Percentiles rank a stretch among this genome's conserved stretches.
Conservation (phyloP, 30 jellyfish, hydroid and myxozoan genomes). For the Sanderia malayensis region DNA sequence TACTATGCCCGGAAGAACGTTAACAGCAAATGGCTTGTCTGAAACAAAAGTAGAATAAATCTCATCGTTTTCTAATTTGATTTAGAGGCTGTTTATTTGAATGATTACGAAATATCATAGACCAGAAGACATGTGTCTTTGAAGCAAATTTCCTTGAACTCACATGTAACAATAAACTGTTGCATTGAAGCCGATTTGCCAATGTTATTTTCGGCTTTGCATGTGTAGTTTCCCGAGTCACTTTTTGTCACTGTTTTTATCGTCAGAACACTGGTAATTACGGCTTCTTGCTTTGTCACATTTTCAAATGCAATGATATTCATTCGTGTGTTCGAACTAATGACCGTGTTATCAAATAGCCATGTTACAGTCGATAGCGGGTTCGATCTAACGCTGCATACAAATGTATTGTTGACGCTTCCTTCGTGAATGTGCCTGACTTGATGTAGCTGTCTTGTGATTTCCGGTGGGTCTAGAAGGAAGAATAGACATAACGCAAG, state of each 20-base stretch:
- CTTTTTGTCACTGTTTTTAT: not conserved
- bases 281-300: not conserved
- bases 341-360: conserved; percentile 2
- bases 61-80: no score
- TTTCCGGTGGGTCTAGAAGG: conserved; percentile 33
- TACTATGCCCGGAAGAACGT: not conserved
- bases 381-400: conserved; percentile 35
- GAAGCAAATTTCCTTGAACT: no score
- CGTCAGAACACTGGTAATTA: not conserved
- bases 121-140: no score
- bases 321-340: not conserved
- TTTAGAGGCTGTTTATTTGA: no score
- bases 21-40: not conserved
- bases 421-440: conserved; percentile 15
- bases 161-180: conserved; percentile 28
- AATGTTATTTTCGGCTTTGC: conserved; percentile 26
- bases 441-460: not conserved
- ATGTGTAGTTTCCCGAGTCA: conserved; percentile 38
- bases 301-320: not conserved
- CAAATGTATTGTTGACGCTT: conserved; percentile 1
- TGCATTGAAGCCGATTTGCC: conserved; percentile 5
- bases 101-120: no score
- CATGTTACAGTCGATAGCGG: conserved; percentile 42
- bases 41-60: not conserved
- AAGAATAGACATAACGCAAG: no score